These are phyloP conservation scores for Hofmannophila pseudospretella DNA, from an alignment of 2,888 invertebrate species.

Conservation along the genomic window DNA sequence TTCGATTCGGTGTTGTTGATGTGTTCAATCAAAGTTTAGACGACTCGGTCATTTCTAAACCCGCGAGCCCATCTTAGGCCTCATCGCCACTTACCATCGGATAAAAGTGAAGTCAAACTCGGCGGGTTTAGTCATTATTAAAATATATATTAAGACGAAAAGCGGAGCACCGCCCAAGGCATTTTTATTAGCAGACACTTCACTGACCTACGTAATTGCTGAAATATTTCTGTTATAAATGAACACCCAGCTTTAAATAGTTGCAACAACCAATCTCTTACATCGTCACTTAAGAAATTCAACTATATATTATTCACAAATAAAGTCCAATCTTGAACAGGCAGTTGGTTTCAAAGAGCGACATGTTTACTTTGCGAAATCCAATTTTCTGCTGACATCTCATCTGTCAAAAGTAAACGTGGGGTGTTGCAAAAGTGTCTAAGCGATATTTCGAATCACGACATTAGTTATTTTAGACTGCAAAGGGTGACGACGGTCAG, in stretches of 20 bases:
- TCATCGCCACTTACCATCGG: too few species aligned
- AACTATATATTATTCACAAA: background rate
- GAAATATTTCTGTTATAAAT: too few species aligned
- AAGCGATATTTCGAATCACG: constrained; percentile 28
- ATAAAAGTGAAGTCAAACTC: too few species aligned
- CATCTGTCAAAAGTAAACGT: constrained; percentile 68
- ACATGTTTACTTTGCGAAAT: constrained; percentile 77
- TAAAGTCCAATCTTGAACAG: constrained; percentile 18
- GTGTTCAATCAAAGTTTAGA: too few species aligned
- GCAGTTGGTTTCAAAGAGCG: constrained; percentile 33
- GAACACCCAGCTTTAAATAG: background rate
- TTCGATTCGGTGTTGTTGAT: too few species aligned
- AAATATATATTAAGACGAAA: too few species aligned
- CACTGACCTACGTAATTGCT: too few species aligned
- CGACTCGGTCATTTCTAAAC: too few species aligned
- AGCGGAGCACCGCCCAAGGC: too few species aligned
- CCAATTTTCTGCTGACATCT: constrained; percentile 78
- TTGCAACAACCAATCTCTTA: background rate
- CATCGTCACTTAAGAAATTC: background rate
- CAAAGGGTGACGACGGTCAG: background rate
- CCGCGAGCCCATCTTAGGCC: too few species aligned
- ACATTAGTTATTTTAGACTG: constrained; percentile 16
- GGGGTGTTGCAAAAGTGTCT: constrained; percentile 50
- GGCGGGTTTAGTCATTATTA: too few species aligned
- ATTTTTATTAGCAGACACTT: too few species aligned